Base-by-base conservation (phyloP, 2,888 invertebrate species). In the Eremobia ochroleuca region DNA sequence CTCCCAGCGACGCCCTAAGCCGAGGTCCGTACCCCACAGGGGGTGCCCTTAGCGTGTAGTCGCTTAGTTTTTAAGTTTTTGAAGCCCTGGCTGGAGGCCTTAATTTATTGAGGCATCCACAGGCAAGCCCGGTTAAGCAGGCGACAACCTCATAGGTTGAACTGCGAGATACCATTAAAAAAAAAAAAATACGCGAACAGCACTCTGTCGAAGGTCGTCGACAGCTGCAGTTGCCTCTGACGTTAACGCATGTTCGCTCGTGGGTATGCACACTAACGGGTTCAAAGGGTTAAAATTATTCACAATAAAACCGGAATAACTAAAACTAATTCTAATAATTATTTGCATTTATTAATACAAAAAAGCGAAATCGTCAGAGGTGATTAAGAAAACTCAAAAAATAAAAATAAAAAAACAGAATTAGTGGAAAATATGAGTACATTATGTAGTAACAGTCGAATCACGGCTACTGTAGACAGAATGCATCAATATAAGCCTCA, bases 341-440 rank as follows among this genome's bases (percentile, higher is more conserved):
- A 58, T 76, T 76, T 46, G 43, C 40, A 40, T 5, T 37, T 13
- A 49, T 59, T 49, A 76, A 64, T 46, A 82, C 78, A 83, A 79
- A 73, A 81, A 81, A 79, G 77, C 58, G 69, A 77, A 52, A 49
- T 34, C 1, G n/a, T 71, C 77, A 87, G 84, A 82, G 87, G 82
- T 83, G 77, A 88, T 86, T 80, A 80, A 69, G 69, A 88, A 83
- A 82, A 61, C 64, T 55, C 67, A 82, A 85, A 87, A 86, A 49
- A 21, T 67, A 82, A 25, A 69, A 77, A 81, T 5, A 86, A 85
- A 13, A 82, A 82, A 85, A 87, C 75, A 71, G 86, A 82, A 92
- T 93, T 92, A 92, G 92, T 92, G 78, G 88, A 90, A 90, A 92
- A 90, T 87, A 84, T 88, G 83, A 90, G 91, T 91, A 89, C 85